These are phyloP conservation scores for Mormyrus proboscirostris DNA, from an alignment of 2,797 vertebrate species.

Conservation along the genomic window DNA sequence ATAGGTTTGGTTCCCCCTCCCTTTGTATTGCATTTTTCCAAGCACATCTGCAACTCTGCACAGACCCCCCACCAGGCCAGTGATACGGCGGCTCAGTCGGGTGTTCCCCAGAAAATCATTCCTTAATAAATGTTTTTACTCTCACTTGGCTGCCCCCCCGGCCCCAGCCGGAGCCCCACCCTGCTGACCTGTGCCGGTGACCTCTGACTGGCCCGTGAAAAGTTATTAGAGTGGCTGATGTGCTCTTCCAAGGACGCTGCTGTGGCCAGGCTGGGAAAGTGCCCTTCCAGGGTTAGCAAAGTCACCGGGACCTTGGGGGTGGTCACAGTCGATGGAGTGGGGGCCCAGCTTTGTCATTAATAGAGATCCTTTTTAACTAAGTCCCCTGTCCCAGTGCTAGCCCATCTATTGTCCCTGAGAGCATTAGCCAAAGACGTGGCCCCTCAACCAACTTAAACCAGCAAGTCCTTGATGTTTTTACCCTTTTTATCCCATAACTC, in stretches of 20 bases:
- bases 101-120: conserved; percentile 27
- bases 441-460: conserved; percentile 32
- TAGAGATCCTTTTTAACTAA: conserved; percentile 56
- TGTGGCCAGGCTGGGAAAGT: conserved; percentile 64
- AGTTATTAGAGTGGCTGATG: conserved; percentile 62
- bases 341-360: conserved; percentile 48
- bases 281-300: conserved; percentile 37
- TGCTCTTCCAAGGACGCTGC: conserved; percentile 59
- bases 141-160: not conserved
- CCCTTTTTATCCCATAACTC: conserved; percentile 25
- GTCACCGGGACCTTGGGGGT: conserved; percentile 8
- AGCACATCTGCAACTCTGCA: conserved; percentile 26
- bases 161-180: conserved; percentile 36
- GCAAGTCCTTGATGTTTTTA: conserved; percentile 18
- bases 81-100: conserved; percentile 36
- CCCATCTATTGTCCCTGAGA: conserved; percentile 49
- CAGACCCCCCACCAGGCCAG: conserved; percentile 41
- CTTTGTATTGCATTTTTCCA: conserved; percentile 24
- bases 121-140: conserved; percentile 43
- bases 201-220: conserved; percentile 70
- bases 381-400: conserved; percentile 37
- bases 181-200: conserved; percentile 39
- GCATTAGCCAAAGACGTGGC: conserved; percentile 41
- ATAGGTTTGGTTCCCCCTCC: not conserved
- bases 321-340: conserved; percentile 31